Conservation (phyloP, 2,888 invertebrate species). For the Urechis unicinctus region DNA sequence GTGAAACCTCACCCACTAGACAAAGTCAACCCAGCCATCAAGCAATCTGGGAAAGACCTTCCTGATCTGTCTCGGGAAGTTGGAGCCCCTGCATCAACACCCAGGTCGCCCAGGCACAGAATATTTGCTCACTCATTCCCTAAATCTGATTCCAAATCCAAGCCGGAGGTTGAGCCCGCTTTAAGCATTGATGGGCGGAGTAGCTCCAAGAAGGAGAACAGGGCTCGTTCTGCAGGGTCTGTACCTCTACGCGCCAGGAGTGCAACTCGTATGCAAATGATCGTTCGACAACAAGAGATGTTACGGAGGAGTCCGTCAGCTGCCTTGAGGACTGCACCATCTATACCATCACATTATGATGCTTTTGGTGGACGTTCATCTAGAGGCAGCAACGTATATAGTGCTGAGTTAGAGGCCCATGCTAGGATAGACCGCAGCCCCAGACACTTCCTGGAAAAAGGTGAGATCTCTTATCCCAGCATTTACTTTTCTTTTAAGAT, state of each 20-base stretch:
- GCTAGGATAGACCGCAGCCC: conserved; percentile 35
- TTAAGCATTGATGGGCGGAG: neutral
- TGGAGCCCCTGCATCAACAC: no score
- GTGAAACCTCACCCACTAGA: no score
- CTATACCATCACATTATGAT: conserved; percentile 33
- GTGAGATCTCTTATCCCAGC: conserved; percentile 16
- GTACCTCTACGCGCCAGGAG: conserved; percentile 4
- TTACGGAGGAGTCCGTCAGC: conserved; percentile 10
- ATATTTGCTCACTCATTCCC: neutral
- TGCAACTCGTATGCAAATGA: conserved; percentile 1
- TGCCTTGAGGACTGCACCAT: conserved; percentile 32
- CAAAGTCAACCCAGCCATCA: no score
- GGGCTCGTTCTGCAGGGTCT: conserved; percentile 7
- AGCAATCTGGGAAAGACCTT: no score
- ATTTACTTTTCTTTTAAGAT: neutral
- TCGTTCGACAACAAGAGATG: conserved; percentile 24
- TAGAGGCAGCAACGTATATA: conserved; percentile 26
- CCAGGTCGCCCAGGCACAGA: no score
- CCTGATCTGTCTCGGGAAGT: no score
- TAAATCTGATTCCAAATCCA: neutral
- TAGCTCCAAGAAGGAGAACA: neutral
- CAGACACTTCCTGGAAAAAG: conserved; percentile 34
- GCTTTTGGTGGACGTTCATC: conserved; percentile 21
- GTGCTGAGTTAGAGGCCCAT: conserved; percentile 34
- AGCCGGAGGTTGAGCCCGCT: neutral